These are phyloP conservation scores for Hypotaenidia okinawae DNA, from an alignment of 2,797 vertebrate species.

Conservation along the genomic window DNA sequence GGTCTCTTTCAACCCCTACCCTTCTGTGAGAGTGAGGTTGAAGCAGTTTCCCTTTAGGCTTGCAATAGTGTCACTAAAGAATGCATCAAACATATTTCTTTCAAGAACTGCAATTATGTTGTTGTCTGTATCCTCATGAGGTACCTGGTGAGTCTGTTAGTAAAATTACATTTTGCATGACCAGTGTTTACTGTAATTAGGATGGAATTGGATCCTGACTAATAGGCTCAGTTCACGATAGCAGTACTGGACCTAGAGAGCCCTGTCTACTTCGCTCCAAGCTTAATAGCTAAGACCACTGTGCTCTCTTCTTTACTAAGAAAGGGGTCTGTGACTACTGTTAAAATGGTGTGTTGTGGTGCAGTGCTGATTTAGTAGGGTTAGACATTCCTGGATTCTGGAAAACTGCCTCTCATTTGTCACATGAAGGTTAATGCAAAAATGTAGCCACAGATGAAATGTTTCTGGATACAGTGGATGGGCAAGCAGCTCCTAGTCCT, in stretches of 20 bases:
- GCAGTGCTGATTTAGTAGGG: neutral
- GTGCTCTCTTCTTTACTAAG: neutral
- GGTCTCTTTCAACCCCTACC: too few relatives aligned
- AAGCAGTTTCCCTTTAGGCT: neutral
- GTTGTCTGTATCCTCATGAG: neutral
- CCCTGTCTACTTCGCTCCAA: neutral
- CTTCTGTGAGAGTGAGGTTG: neutral
- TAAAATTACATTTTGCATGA: neutral
- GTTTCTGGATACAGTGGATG: neutral
- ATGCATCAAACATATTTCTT: neutral
- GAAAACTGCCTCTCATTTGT: neutral
- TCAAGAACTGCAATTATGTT: neutral
- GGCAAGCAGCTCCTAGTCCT: neutral
- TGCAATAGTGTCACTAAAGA: neutral
- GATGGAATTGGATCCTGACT: neutral
- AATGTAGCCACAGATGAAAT: neutral
- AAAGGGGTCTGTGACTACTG: neutral
- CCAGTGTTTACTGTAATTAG: neutral
- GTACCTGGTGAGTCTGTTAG: neutral
- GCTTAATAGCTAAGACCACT: neutral
- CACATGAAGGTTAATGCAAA: neutral
- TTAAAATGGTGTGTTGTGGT: fast-evolving
- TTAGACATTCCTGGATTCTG: neutral
- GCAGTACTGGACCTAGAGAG: neutral
- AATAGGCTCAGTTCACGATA: neutral